Evolutionary conservation across 2,888 invertebrate species (phyloP).

Genomic region (Pheosia tremula): DNA sequence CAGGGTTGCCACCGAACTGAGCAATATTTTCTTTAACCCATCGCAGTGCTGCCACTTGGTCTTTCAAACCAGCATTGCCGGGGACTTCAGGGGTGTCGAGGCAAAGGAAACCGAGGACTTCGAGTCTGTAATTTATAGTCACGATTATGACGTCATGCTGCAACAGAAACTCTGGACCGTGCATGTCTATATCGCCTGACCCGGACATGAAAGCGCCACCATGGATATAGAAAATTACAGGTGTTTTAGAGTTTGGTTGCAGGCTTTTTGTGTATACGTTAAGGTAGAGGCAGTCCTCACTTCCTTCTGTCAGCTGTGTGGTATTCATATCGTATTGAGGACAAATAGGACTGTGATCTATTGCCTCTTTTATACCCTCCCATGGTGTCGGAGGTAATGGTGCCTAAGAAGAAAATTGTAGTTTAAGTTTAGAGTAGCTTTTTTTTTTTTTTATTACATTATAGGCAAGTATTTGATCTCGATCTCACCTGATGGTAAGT

Average conservation of each 20-base stretch:
- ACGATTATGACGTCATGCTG: slow-evolving; percentile 68
- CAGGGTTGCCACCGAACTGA: slow-evolving; percentile 62
- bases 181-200: slow-evolving; percentile 57
- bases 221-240: slow-evolving; percentile 74
- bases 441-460: too few species aligned
- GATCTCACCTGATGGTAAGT: too few species aligned
- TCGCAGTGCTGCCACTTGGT: slow-evolving; percentile 61
- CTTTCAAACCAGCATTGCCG: slow-evolving; percentile 71
- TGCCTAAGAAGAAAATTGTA: slow-evolving; percentile 48
- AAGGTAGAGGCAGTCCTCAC: slow-evolving; percentile 64
- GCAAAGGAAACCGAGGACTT: slow-evolving; percentile 52
- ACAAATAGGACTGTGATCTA: slow-evolving; percentile 61
- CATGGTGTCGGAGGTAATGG: slow-evolving; percentile 58
- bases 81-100: slow-evolving; percentile 60
- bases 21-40: slow-evolving; percentile 64
- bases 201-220: slow-evolving; percentile 69
- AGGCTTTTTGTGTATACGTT: slow-evolving; percentile 63
- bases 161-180: slow-evolving; percentile 67
- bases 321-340: slow-evolving; percentile 59
- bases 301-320: slow-evolving; percentile 46
- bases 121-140: slow-evolving; percentile 71
- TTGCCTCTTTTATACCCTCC: slow-evolving; percentile 60
- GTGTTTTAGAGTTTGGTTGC: slow-evolving; percentile 41
- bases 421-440: neutral
- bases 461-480: too few species aligned